A percentile compares a stretch with the other conserved stretches of the same genome.
Conservation (phyloP, 2,113 vertebrate genomes). For the Eurypyga helias region DNA sequence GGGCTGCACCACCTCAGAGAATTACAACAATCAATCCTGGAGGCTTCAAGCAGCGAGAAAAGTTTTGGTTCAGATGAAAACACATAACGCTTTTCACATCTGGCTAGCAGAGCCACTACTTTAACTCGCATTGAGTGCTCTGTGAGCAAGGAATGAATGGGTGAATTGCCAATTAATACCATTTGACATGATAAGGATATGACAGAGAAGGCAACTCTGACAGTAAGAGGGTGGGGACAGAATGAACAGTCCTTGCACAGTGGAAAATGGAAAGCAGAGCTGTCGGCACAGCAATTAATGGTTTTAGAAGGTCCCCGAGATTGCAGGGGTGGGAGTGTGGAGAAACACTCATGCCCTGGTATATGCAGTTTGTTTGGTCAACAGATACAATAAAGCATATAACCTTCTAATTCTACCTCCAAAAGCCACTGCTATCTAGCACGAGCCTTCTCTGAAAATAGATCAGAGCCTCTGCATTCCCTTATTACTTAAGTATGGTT, state of each 20-base stretch:
- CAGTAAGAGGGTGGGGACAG: background rate
- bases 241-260: background rate
- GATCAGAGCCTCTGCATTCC: background rate
- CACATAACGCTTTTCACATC: background rate
- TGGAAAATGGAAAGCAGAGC: background rate
- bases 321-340: fast-evolving
- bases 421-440: background rate
- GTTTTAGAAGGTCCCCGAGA: background rate
- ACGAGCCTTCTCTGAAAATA: background rate
- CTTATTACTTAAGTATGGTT: background rate
- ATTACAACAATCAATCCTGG: background rate
- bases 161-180: background rate
- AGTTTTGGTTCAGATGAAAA: background rate
- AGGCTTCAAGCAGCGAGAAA: background rate
- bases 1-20: background rate
- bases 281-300: background rate
- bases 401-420: background rate
- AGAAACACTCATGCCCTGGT: background rate
- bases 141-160: background rate
- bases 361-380: background rate
- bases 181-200: background rate
- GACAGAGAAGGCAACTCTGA: background rate
- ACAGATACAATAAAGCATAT: background rate
- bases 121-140: background rate
- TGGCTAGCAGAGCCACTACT: background rate